Evolutionary conservation across 2,113 vertebrate genomes (phyloP), one percentile per base, ranked within the genome.

Genomic region (Silurus meridionalis): DNA sequence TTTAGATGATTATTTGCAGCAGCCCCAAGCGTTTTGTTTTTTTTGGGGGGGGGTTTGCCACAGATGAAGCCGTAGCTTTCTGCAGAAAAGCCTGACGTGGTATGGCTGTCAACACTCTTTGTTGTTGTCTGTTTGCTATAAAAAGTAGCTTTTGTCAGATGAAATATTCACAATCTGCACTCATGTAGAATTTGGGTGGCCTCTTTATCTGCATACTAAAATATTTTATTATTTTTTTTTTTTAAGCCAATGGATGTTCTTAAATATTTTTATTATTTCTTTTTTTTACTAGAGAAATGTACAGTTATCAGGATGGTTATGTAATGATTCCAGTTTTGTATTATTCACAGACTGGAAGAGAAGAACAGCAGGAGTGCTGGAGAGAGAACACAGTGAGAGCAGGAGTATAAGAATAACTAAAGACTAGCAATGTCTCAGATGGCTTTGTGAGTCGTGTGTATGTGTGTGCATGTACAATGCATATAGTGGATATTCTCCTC

Each of bases 81-180:
- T 79, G 52, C 71, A 83, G 46, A 77, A 81, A 79, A 71, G 83
- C 87, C 78, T 78, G 82, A 82, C 82, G 81, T 64, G 83, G 78
- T 63, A 83, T 50, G 37, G 64, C 75, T 87, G 86, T 87, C 86
- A 86, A 57, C 82, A 78, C 87, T 87, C 80, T 66, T 79, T 55
- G 61, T 57, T 19, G 55, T 60, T 69, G 82, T 48, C 48, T 83
- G 69, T 85, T 83, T 60, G 53, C 82, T 87, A 82, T 86, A 85
- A 89, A 83, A 85, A 83, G 83, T 86, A 83, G 83, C 64, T 83
- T 81, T 85, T 64, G 75, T 75, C 64, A 72, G 85, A 88, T 86
- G 67, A 84, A 88, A 88, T 89, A 86, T 87, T 88, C 84, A 88
- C 83, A 28, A 80, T 84, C 82, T 63, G 53, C 69, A 25, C 66